Base-by-base conservation (phyloP, 2,888 invertebrate genomes). In the Hydriomena furcata region DNA sequence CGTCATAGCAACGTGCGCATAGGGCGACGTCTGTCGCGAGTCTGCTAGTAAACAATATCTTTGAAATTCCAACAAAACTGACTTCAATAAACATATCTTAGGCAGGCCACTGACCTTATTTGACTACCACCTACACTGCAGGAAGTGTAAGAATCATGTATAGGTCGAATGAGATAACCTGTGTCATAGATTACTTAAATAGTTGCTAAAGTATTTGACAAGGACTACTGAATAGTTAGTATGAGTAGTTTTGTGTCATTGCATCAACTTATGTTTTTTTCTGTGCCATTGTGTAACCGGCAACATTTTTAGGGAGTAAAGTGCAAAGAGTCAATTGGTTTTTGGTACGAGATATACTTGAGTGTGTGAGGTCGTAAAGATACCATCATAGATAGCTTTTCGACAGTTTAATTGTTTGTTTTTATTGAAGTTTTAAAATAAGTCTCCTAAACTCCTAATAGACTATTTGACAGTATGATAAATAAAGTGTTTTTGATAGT, bases 111-210 rank as follows among this genome's bases (percentile, higher is more conserved):
- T 34, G 58, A 23, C 55, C 58, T 58, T 32, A 41, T 43, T 40
- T 36, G 41, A 42, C 27, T 49, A 47, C 59, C 52, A 52, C 57
- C 55, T 52, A 60, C 53, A 32, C 30, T 17, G 36, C 60, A 53
- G 60, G 60, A 60, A 58, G 58, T 20, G 43, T 37, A 28, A 47
- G 37, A 40, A 28, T 42, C 41, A 32, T 17, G 12, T 37, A 34
- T 46, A 51, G 40, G 46, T 55, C 52, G 28, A 8, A 7, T 6
- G 8, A 23, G 49, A 49, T 53, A 53, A 41, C 44, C 49, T 45
- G 11, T 11, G 31, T 12, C 40, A 28, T 13, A 28, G 32, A 27
- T 37, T 7, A 43, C 8, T 11, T 7, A 6, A 8, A 32, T 5
- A 30, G 36, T 24, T 7, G 32, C 12, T 42, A 23, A 1, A 12